Evolutionary conservation across 2,797 vertebrate species (phyloP).

Genomic region (Heliangelus exortis): DNA sequence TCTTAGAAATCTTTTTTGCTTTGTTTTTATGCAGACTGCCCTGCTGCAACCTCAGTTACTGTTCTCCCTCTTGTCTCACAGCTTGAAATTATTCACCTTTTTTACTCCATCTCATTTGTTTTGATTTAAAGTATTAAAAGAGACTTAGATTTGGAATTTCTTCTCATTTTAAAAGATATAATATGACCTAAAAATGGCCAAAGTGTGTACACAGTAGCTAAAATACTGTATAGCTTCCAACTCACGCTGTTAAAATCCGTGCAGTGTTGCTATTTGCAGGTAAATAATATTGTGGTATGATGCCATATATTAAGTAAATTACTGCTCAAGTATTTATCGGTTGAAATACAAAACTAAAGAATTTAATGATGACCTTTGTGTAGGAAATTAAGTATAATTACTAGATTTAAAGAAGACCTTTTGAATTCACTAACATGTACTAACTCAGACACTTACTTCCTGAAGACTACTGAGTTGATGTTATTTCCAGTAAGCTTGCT

Average conservation of each 20-base stretch:
- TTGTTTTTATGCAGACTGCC: neutral
- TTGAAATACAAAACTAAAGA: conserved; percentile 22
- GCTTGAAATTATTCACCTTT: neutral
- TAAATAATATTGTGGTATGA: neutral
- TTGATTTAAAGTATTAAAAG: neutral
- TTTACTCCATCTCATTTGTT: neutral
- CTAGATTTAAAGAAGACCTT: neutral
- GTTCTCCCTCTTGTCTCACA: neutral
- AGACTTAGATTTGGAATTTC: neutral
- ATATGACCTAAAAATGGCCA: neutral
- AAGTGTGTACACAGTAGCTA: neutral
- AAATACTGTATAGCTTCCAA: neutral
- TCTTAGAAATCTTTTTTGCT: neutral
- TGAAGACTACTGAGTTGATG: neutral
- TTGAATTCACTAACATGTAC: neutral
- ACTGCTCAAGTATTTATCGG: neutral
- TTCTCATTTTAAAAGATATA: neutral
- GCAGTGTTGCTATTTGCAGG: neutral
- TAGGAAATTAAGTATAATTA: conserved; percentile 14
- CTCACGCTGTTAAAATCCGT: neutral
- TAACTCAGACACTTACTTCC: neutral
- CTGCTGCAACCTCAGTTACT: neutral
- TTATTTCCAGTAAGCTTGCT: conserved; percentile 14
- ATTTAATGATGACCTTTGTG: conserved; percentile 6
- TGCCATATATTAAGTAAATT: neutral